A percentile compares a stretch with the other conserved stretches of the same genome.
Evolutionary conservation across 2,797 vertebrate species (phyloP).

Genomic region (Falco berigora): DNA sequence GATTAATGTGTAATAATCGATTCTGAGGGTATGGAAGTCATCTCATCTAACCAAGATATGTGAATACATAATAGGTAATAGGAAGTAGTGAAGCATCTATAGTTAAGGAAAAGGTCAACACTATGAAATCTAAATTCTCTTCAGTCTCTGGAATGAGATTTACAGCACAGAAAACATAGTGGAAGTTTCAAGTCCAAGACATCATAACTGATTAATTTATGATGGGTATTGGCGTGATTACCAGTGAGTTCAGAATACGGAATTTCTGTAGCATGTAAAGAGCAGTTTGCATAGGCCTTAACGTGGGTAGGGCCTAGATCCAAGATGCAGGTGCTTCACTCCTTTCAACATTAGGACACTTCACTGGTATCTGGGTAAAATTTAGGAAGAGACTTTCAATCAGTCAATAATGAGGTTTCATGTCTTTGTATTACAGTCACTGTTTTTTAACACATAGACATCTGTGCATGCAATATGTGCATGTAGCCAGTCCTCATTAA

Average conservation of each 20-base stretch:
- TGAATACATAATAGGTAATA: neutral
- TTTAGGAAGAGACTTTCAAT: neutral
- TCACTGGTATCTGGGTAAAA: neutral
- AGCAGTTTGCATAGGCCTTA: neutral
- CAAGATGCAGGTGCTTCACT: neutral
- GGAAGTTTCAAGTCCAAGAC: neutral
- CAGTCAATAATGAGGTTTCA: neutral
- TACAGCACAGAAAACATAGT: neutral
- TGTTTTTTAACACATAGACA: neutral
- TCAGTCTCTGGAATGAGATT: neutral
- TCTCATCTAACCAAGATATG: neutral
- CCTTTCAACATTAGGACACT: neutral
- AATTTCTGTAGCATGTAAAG: neutral
- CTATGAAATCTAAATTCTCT: neutral
- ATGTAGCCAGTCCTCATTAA: neutral
- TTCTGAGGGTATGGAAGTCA: neutral
- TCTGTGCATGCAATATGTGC: neutral
- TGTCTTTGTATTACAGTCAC: neutral
- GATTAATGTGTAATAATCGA: neutral
- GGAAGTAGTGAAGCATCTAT: neutral
- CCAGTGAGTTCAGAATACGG: neutral
- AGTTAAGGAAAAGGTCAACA: neutral
- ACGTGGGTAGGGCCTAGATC: neutral
- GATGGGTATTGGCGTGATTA: neutral
- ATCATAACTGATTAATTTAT: neutral